phyloP scores from a whole-genome alignment of 92 coral and sea anemone species.

The Parazoanthus atlanticus region DNA sequence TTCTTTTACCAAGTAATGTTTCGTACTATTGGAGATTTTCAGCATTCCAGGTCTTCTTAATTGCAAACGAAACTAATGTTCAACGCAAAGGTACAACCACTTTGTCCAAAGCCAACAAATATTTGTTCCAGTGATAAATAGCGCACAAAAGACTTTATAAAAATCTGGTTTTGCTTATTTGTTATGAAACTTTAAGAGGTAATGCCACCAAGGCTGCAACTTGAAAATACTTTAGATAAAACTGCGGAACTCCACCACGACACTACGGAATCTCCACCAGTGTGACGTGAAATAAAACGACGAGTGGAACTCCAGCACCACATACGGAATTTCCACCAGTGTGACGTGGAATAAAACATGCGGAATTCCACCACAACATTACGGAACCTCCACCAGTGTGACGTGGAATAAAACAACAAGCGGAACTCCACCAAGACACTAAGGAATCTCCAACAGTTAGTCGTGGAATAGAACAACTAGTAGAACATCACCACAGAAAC shows the following conservation, averaged over 20 bases:
- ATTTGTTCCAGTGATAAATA: background rate
- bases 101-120: background rate
- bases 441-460: background rate
- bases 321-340: background rate
- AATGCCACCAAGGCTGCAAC: background rate
- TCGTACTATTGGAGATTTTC: too few species aligned
- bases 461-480: background rate
- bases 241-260: background rate
- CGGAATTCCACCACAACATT: too few species aligned
- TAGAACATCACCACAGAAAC: background rate
- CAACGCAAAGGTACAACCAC: too few species aligned
- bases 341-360: too few species aligned
- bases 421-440: background rate
- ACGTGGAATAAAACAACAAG: background rate
- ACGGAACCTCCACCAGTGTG: background rate
- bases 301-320: background rate
- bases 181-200: background rate
- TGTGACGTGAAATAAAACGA: background rate
- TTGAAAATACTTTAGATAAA: background rate
- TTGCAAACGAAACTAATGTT: too few species aligned
- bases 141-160: background rate
- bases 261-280: background rate
- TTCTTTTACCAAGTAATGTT: too few species aligned
- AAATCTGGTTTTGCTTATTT: background rate
- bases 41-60: too few species aligned